Percentiles rank a stretch among this genome's conserved stretches.
Evolutionary conservation across 2,888 invertebrate genomes (phyloP).

Genomic region (Uloborus plumipes): DNA sequence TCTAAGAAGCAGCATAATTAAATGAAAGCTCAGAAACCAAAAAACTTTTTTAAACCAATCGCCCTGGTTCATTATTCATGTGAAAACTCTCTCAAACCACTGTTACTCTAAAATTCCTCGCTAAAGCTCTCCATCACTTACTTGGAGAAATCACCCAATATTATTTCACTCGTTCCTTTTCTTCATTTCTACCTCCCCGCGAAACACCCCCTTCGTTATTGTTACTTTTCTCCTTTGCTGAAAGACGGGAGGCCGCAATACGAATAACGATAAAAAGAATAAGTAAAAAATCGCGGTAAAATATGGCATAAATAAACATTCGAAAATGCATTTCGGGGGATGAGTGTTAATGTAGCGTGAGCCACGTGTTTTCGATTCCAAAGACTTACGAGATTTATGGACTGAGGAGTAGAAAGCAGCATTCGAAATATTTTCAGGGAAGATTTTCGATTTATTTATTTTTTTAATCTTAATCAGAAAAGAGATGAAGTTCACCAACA

Average conservation of each 20-base stretch:
- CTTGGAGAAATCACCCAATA: conserved; percentile 32
- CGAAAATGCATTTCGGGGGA: conserved; percentile 19
- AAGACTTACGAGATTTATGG: conserved; percentile 32
- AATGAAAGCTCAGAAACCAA: no score
- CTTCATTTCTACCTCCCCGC: background rate
- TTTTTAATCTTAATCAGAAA: background rate
- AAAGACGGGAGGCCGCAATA: conserved; percentile 2
- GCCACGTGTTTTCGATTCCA: conserved; percentile 10
- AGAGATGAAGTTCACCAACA: background rate
- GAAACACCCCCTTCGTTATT: background rate
- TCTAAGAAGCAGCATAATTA: no score
- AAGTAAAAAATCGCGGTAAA: conserved; percentile 23
- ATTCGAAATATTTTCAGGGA: background rate
- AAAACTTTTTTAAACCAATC: no score
- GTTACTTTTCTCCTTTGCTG: background rate
- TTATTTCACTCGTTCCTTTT: conserved; percentile 16
- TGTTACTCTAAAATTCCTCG: no score
- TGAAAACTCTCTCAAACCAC: no score
- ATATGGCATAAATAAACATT: conserved; percentile 48
- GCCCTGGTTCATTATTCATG: no score
- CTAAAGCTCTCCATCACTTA: conserved; percentile 30
- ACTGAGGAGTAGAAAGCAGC: conserved; percentile 21
- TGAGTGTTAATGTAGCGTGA: conserved; percentile 48
- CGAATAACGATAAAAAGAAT: conserved; percentile 15
- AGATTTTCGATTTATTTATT: background rate